Evolutionary conservation across 2,113 vertebrate species (phyloP).

Genomic region (Rissa tridactyla): DNA sequence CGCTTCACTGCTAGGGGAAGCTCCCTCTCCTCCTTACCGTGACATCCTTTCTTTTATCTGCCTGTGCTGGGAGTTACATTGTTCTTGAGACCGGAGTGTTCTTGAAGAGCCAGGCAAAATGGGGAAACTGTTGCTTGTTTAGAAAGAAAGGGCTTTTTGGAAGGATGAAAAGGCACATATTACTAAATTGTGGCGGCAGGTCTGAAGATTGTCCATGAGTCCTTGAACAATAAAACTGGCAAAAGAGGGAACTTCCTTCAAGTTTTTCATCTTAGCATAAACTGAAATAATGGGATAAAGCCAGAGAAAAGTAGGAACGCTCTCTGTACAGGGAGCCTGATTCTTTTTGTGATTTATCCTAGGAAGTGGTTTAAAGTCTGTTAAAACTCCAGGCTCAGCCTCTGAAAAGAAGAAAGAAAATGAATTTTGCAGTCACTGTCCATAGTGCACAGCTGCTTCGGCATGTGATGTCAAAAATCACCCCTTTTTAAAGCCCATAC

Average conservation of each 20-base stretch:
- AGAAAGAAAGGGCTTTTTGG: background rate
- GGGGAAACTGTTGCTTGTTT: background rate
- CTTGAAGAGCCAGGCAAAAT: background rate
- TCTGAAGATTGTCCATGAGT: background rate
- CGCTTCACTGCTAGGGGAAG: background rate
- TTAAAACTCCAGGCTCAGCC: background rate
- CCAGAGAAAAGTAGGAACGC: background rate
- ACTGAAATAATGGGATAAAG: background rate
- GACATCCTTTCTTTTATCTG: background rate
- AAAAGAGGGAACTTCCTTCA: background rate
- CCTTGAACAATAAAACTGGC: background rate
- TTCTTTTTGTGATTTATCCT: background rate
- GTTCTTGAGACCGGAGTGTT: background rate
- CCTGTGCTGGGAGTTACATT: background rate
- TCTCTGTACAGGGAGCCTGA: background rate
- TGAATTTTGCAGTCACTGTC: background rate
- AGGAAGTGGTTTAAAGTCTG: background rate
- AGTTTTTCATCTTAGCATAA: background rate
- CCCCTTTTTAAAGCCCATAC: background rate
- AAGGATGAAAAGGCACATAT: background rate
- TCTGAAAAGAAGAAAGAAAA: background rate
- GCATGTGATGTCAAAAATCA: background rate
- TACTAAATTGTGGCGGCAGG: background rate
- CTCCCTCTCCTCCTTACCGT: background rate
- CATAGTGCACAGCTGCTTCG: fast-evolving